A percentile compares a stretch with the other conserved stretches of the same genome.
phyloP scores from a whole-genome alignment of 1,140 invertebrate species.

The Nasonia giraulti region DNA sequence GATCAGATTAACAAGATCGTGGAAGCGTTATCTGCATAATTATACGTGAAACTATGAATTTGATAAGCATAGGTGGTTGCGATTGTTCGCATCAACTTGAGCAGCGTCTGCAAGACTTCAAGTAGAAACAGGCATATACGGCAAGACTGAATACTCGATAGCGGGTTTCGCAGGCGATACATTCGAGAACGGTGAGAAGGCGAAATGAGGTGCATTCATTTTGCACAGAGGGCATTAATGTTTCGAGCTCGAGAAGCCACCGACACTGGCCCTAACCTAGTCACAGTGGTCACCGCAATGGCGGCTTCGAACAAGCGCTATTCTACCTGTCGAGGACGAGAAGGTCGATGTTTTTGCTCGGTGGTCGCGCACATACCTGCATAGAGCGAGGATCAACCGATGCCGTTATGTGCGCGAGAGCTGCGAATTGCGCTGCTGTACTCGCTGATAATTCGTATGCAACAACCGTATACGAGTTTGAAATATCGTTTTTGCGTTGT shows the following conservation, averaged over 20 bases:
- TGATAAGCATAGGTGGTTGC: too few relatives aligned
- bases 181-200: neutral
- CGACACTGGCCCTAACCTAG: neutral
- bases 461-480: neutral
- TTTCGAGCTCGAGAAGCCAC: neutral
- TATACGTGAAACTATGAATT: too few relatives aligned
- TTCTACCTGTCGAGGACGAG: neutral
- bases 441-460: neutral
- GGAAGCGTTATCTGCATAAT: too few relatives aligned
- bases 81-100: too few relatives aligned
- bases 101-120: too few relatives aligned
- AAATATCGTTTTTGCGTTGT: neutral
- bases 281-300: neutral
- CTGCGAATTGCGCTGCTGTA: neutral
- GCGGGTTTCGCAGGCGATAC: slow-evolving; percentile 5
- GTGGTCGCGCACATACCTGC: too few relatives aligned
- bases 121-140: too few relatives aligned
- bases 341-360: neutral
- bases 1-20: too few relatives aligned
- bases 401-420: neutral
- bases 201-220: neutral
- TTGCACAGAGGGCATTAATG: neutral
- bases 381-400: neutral
- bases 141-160: too few relatives aligned
- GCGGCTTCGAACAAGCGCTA: neutral